Evolutionary conservation across 2,888 invertebrate genomes (phyloP), one percentile per base, ranked within the genome.

Genomic region (Dasypolia templi): DNA sequence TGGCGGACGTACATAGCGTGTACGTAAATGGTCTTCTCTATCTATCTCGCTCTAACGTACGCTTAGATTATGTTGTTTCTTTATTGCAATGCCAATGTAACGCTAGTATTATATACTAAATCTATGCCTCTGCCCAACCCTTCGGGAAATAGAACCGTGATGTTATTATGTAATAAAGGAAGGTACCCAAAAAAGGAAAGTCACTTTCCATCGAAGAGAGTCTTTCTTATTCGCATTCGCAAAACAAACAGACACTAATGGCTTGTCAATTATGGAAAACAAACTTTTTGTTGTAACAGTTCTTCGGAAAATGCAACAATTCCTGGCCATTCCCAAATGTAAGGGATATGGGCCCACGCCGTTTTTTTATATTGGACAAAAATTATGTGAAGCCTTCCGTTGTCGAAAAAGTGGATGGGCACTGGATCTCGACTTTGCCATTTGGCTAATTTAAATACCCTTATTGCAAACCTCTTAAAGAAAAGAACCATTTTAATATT

Each of bases 261-360:
- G 73, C 58, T 73, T 66, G 55, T 63, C 73, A 72, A 81, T 77
- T 67, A 81, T 62, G 53, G 26, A 69, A 67, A 53, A 65, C 51
- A 65, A 68, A 58, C 51, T 26, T 26, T 67, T 46, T 63, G 14
- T 3, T 32, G 17, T 12, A 49, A 59, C 53, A 55, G 14, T 71
- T 79, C 46, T 77, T 64, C 32, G 14, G 22, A 51, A 75, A 67
- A 59, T 42, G 53, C 0, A 53, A 17, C 12, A 59, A 35, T 74
- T 35, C n/a, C 14, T 29, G 56, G 32, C 6, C 72, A 46, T 39
- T 46, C 46, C 6, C n/a, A 55, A 35, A 22, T 26, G 19, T 32
- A 14, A 7, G 22, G 22, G 22, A 42, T 11, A 55, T 35, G 29
- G 56, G 17, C 42, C 4, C 29, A 32, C 19, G 22, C 53, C 42